phyloP scores from a whole-genome alignment of 1,140 invertebrate species.

The Leptinotarsa texana region DNA sequence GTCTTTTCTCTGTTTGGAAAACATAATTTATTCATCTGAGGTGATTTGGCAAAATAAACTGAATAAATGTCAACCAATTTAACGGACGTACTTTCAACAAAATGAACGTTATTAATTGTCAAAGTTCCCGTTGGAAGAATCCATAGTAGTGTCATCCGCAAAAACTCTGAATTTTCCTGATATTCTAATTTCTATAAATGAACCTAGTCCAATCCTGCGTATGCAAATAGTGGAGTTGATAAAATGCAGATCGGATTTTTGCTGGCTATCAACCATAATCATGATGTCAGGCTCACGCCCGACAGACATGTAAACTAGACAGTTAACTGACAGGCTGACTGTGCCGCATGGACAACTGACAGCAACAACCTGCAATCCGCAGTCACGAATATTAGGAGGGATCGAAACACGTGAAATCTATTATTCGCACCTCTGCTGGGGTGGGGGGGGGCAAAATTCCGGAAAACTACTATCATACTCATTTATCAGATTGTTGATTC shows the following conservation, averaged over 20 bases:
- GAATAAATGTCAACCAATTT: too few relatives aligned
- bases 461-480: neutral
- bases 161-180: too few relatives aligned
- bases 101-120: too few relatives aligned
- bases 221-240: conserved; percentile 47
- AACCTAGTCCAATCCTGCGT: conserved; percentile 25
- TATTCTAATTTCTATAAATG: too few relatives aligned
- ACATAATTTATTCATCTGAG: too few relatives aligned
- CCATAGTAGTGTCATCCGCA: too few relatives aligned
- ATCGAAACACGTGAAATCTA: neutral
- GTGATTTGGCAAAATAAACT: too few relatives aligned
- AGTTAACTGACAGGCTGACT: conserved; percentile 49
- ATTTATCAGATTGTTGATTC: too few relatives aligned
- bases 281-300: conserved; percentile 42
- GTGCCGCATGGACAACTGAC: conserved; percentile 48
- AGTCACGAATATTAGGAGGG: neutral
- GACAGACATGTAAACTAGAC: conserved; percentile 51
- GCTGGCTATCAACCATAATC: conserved; percentile 46
- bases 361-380: conserved; percentile 48
- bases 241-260: conserved; percentile 51
- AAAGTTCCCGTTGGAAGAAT: too few relatives aligned
- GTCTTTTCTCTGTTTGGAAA: too few relatives aligned
- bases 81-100: too few relatives aligned
- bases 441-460: neutral
- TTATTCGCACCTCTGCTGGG: neutral